Evolutionary conservation across 2,888 invertebrate species (phyloP).

Genomic region (Apomyelois bistriatella): DNA sequence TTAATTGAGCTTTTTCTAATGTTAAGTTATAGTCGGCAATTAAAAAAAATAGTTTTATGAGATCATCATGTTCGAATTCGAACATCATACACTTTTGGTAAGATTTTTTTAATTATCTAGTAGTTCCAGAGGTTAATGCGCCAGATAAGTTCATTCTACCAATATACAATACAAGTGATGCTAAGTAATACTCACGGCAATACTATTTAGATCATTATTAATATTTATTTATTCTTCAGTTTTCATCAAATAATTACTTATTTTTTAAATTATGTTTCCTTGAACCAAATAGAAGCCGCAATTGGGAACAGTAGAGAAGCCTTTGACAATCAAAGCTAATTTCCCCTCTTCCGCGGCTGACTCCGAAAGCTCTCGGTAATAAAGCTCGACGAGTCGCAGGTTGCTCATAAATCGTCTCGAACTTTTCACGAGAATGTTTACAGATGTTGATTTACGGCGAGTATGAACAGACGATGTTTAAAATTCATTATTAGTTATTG

Average conservation of each 20-base stretch:
- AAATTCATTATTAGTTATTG: neutral
- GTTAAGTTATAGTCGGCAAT: too few relatives aligned
- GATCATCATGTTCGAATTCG: too few relatives aligned
- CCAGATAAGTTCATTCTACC: too few relatives aligned
- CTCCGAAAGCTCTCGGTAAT: neutral
- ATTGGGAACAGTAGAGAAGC: neutral
- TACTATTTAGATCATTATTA: too few relatives aligned
- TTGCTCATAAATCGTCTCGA: neutral
- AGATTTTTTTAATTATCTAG: too few relatives aligned
- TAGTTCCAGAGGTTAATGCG: too few relatives aligned
- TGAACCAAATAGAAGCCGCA: neutral
- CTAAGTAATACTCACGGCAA: too few relatives aligned
- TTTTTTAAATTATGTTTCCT: neutral
- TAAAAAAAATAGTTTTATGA: too few relatives aligned
- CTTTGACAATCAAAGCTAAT: conserved; percentile 1
- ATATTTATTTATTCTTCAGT: too few relatives aligned
- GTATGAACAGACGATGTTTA: neutral
- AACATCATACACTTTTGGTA: too few relatives aligned
- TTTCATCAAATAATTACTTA: neutral
- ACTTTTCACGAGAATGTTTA: neutral
- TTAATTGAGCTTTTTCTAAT: too few relatives aligned
- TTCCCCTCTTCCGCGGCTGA: neutral
- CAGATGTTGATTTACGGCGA: neutral
- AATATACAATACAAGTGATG: too few relatives aligned
- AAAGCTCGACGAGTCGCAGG: neutral